A percentile compares a stretch with the other conserved stretches of the same genome.
phyloP scores from a whole-genome alignment of 2,113 vertebrate species.

The Alaudala cheleensis region DNA sequence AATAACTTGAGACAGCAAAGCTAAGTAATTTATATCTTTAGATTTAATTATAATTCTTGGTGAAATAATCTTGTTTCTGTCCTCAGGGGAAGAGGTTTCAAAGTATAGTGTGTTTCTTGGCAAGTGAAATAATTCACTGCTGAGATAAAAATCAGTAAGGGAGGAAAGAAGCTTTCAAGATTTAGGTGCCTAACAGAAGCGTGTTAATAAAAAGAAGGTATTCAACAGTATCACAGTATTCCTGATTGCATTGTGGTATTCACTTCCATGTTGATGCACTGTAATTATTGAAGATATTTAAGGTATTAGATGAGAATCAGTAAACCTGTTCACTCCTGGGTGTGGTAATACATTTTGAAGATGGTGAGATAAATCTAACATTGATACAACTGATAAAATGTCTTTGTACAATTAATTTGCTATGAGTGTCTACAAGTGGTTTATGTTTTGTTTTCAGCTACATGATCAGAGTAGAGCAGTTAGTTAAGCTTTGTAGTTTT shows the following conservation, averaged over 20 bases:
- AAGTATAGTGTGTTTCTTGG: conserved; percentile 19
- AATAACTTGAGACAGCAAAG: conserved; percentile 18
- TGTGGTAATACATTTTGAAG: not conserved
- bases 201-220: not conserved
- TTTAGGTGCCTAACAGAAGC: not conserved
- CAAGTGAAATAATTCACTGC: conserved; percentile 23
- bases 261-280: not conserved
- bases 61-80: conserved; percentile 25
- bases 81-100: conserved; percentile 38
- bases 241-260: not conserved
- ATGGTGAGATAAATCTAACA: not conserved
- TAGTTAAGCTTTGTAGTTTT: not conserved
- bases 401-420: not conserved
- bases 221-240: not conserved
- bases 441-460: not conserved
- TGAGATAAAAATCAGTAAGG: conserved; percentile 44
- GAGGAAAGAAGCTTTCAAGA: not conserved
- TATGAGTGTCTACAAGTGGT: not conserved
- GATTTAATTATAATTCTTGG: conserved; percentile 52
- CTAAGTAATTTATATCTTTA: conserved; percentile 41
- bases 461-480: not conserved
- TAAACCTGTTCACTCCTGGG: not conserved
- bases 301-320: not conserved
- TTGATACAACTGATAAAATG: not conserved
- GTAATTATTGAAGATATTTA: not conserved